Percentiles rank a stretch among this genome's conserved stretches.
Evolutionary conservation across 2,797 vertebrate genomes (phyloP).

Genomic region (Coracias cyanogaster): DNA sequence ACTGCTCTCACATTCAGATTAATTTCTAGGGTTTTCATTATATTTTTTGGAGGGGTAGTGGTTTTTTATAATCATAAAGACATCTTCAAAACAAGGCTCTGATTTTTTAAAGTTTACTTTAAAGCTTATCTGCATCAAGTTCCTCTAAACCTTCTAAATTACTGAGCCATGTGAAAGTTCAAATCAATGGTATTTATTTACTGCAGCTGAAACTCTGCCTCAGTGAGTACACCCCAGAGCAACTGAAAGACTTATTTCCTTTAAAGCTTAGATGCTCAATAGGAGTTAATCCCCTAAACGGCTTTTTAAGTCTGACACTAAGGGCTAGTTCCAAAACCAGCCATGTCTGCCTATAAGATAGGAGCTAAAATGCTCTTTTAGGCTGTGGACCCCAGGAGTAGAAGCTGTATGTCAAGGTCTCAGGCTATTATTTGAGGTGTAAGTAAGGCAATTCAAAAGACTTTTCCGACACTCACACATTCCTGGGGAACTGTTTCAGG

Average conservation of each 20-base stretch:
- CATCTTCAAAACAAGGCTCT: not conserved
- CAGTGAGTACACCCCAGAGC: not conserved
- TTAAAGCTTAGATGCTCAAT: not conserved
- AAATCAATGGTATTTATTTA: not conserved
- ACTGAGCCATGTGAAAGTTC: not conserved
- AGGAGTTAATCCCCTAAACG: not conserved
- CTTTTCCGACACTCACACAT: not conserved
- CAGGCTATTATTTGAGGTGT: not conserved
- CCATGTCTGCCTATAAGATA: not conserved
- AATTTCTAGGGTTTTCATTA: not conserved
- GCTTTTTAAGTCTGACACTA: not conserved
- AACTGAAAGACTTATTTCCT: not conserved
- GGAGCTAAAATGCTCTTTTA: not conserved
- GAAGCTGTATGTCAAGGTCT: not conserved
- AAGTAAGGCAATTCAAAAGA: not conserved
- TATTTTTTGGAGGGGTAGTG: rapidly evolving
- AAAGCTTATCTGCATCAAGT: not conserved
- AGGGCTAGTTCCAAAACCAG: not conserved
- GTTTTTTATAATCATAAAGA: not conserved
- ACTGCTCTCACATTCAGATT: not conserved
- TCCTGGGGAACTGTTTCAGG: not conserved
- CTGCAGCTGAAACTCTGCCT: not conserved
- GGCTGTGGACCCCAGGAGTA: not conserved
- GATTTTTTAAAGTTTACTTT: not conserved
- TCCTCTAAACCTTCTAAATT: not conserved